Base-by-base conservation (phyloP, 23 tunicate species). In the Aplidium turbinatum region DNA sequence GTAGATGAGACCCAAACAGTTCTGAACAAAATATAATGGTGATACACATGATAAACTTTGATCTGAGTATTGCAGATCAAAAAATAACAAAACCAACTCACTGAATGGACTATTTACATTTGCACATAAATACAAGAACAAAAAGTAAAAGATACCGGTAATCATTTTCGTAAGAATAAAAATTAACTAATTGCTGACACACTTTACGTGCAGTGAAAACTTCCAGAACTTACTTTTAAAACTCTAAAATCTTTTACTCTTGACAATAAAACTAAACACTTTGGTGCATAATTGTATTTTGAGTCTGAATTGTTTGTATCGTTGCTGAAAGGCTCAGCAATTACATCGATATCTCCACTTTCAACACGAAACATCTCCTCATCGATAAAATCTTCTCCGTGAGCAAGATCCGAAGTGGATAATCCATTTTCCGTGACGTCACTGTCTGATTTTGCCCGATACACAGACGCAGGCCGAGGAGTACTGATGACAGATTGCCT, bases 1-100 rank as follows among this genome's bases (percentile, higher is more conserved):
- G 91, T 91, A 91, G 20, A 91, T 84, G 0, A 83, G 68, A 1
- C 97, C 91, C 36, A 91, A 63, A 55, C 97, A 91, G 32, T 91
- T 91, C 97, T 91, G 73, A 2, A 82, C 50, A 42, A 42, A 42
- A 42, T 16, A 11, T 9, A 11, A 9, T 42, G 11, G 16, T 42
- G 50, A 16, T 42, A 42, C 50, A 16, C 16, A 42, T 16, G 16
- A 16, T 42, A 42, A 16, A 42, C 16, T 42, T 42, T 42, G 50
- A 42, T 42, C 16, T 42, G 16, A 42, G 16, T 11, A 42, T 16
- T 42, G 50, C 11, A 60, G n/a, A n/a, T n/a, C n/a, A n/a, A n/a
- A n/a, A n/a, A n/a, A n/a, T n/a, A n/a, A n/a, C n/a, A n/a, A n/a
- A n/a, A n/a, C n/a, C n/a, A n/a, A n/a, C n/a, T n/a, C n/a, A n/a